Base-by-base conservation (phyloP, 2,888 invertebrate species). In the Chironomus riparius region DNA sequence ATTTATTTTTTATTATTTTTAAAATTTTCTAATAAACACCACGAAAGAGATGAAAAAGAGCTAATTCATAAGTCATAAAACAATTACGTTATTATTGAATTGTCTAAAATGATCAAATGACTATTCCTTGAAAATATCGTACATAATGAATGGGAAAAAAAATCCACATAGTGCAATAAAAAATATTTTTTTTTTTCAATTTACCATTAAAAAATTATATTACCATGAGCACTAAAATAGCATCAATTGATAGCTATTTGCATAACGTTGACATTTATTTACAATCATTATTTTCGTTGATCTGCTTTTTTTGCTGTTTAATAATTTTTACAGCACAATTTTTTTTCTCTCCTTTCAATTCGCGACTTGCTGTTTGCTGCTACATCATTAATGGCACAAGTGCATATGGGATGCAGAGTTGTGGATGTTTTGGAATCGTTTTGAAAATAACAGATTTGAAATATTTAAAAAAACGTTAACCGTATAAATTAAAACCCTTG, bases 201-300 rank as follows among this genome's bases (percentile, higher is more conserved):
- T 71, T n/a, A 18, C 62, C 72, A 72, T 72, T 71, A 72, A 68
- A 38, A 72, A 72, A 72, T 72, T 72, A 72, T 72, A 72, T 72
- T 72, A 62, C 72, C 72, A 72, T 13, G 18, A 7, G 62, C 72
- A 72, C 61, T 72, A 72, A 72, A 72, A 56, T 72, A 72, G 62
- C 72, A 72, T 72, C 72, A 62, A 72, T 72, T 72, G 72, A 72
- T 72, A 18, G 61, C 62, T 62, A 72, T 72, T 72, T 62, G 72
- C 72, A 72, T 72, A 72, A 72, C 47, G 72, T 61, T 62, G 72
- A 72, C 72, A 72, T 72, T 72, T 72, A 72, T 72, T 62, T 62
- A 28, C 38, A 72, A 71, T 71, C 56, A 24, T 50, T 56, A 65
- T 71, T 69, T 71, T 56, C 24, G 71, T 24, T 13, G 71, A 70